Evolutionary conservation across 2,113 vertebrate species (phyloP), one percentile per base, ranked within the genome.

Genomic region (Haliaeetus leucogaster): DNA sequence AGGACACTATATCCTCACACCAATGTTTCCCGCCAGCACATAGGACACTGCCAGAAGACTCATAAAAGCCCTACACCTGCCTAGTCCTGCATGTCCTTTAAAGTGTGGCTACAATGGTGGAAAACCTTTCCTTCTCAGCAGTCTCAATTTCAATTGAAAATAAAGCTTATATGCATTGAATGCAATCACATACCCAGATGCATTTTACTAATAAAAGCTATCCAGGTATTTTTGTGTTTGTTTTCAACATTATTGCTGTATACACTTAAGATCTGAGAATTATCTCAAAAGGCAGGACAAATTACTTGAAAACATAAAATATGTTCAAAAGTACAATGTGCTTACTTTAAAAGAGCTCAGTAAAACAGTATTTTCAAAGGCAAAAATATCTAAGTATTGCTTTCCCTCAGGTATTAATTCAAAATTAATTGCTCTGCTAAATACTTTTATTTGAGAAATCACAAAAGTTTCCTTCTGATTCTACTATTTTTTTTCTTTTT

Each of bases 321-420:
- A 55, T 43, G 32, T 38, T 90, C 27, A 91, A 82, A 92, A 63
- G 17, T 66, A 65, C 11, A 52, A 47, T 29, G 29, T 55, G 7
- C 6, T 92, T 77, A 78, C n/a, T 85, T 67, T 90, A 91, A 76
- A 61, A 95, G 30, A 78, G 30, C 20, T 86, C 62, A 78, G n/a
- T 65, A 47, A 96, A 95, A 84, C 48, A 59, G 16, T 36, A 36
- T 66, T 36, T 78, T 90, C 36, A 80, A 88, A 85, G 40, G 32
- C 4, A 86, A 80, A 89, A 53, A 59, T 91, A 87, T 90, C 61
- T 62, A 90, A 93, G 65, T 16, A 72, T 4, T 66, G 13, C 4
- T 59, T 94, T 95, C 61, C 27, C 40, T 62, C 36, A 47, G 15
- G 6, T 38, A 73, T 58, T 65, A 53, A 62, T 65, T 86, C 12